Evolutionary conservation across 30 jellyfish, hydroid and myxozoan genomes (phyloP).

Genomic region (Aurelia aurita complex sp. Pacific): DNA sequence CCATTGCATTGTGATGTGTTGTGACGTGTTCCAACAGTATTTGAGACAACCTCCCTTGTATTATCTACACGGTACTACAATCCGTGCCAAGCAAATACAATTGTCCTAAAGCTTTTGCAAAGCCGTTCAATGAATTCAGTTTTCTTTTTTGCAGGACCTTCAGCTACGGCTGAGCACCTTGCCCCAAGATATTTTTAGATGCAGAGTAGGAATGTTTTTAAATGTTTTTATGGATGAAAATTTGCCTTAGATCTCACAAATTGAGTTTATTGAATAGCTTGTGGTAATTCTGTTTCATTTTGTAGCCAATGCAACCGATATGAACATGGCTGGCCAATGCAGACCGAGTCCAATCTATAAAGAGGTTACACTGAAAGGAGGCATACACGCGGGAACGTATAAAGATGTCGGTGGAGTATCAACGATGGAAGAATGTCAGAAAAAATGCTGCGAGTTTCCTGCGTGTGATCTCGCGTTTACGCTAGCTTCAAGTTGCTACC

Average conservation of each 20-base stretch:
- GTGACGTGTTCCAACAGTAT: no score
- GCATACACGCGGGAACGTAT: slow-evolving; percentile 97
- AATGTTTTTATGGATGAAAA: no score
- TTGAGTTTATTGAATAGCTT: no score
- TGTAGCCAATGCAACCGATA: slow-evolving; percentile 86
- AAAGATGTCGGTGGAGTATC: slow-evolving; percentile 98
- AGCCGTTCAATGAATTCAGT: neutral
- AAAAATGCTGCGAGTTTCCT: slow-evolving; percentile 97
- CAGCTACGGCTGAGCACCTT: no score
- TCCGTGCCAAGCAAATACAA: no score
- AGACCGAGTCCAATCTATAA: slow-evolving; percentile 83
- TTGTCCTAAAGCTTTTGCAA: neutral
- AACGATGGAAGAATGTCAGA: slow-evolving; percentile 97
- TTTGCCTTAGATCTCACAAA: no score
- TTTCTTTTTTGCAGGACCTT: slow-evolving; percentile 10
- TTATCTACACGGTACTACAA: no score
- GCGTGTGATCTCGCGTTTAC: slow-evolving; percentile 96
- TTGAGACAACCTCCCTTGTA: no score
- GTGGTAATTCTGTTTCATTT: no score
- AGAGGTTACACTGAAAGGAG: slow-evolving; percentile 98
- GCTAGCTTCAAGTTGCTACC: slow-evolving; percentile 95
- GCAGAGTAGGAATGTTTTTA: no score
- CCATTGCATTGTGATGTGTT: no score
- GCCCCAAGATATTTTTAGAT: no score
- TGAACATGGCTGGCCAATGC: slow-evolving; percentile 94